Evolutionary conservation across 1,140 invertebrate genomes (phyloP).

Genomic region (Monomorium pharaonis): DNA sequence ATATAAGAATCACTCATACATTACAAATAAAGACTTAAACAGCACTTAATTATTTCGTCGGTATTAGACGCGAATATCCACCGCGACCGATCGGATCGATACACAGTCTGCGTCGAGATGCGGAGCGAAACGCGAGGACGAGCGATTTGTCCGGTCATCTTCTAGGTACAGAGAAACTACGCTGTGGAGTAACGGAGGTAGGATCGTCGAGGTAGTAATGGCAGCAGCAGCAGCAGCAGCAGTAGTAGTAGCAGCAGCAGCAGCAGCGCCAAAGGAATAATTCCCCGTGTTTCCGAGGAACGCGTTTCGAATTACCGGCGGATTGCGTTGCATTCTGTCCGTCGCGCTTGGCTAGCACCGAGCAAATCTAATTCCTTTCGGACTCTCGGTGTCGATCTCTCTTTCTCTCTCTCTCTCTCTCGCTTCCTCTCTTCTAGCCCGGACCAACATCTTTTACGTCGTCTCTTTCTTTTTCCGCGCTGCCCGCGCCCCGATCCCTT

Average conservation of each 20-base stretch:
- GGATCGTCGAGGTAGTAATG: constrained; percentile 37
- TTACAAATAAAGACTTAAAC: neutral
- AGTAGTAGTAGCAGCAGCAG: constrained; percentile 59
- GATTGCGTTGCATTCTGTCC: constrained; percentile 82
- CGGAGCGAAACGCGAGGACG: constrained; percentile 27
- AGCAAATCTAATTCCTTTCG: constrained; percentile 81
- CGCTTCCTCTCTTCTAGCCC: constrained; percentile 39
- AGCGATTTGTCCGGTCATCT: constrained; percentile 58
- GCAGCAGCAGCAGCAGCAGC: constrained; percentile 43
- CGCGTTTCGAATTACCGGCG: constrained; percentile 81
- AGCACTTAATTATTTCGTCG: constrained; percentile 20
- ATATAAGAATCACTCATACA: neutral
- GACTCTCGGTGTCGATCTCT: constrained; percentile 66
- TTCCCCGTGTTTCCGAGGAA: constrained; percentile 79
- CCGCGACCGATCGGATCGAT: constrained; percentile 42
- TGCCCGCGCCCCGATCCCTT: constrained; percentile 7
- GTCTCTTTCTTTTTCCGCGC: neutral
- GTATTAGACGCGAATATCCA: constrained; percentile 5
- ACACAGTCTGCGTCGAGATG: neutral
- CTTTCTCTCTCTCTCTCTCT: constrained; percentile 34
- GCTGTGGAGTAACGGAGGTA: constrained; percentile 41
- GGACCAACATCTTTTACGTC: constrained; percentile 50
- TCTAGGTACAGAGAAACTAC: constrained; percentile 42
- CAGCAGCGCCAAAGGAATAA: constrained; percentile 75
- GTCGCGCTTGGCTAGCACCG: constrained; percentile 81